Conservation (phyloP, 2,113 vertebrate species). For the Heterotilapia buettikoferi region DNA sequence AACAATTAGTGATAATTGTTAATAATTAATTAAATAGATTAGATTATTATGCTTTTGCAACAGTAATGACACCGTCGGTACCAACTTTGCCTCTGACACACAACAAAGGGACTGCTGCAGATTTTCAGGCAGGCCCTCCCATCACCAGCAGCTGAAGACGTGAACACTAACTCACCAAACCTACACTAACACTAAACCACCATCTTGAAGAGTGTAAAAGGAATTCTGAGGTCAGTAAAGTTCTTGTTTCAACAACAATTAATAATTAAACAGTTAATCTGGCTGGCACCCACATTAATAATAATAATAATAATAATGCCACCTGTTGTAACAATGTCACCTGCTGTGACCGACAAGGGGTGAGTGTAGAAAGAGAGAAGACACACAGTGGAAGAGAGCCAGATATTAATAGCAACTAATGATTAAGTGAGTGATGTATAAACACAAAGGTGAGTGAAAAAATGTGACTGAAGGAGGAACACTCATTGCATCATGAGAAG, state of each 20-base stretch:
- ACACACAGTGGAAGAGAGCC: neutral
- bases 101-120: neutral
- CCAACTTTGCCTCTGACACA: neutral
- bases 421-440: neutral
- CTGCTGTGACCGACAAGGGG: neutral
- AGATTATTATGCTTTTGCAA: neutral
- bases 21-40: neutral
- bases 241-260: neutral
- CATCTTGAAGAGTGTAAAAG: neutral
- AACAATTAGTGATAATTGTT: neutral
- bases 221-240: neutral
- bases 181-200: neutral
- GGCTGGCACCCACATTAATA: neutral
- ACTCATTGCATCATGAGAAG: too few relatives aligned
- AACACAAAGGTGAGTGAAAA: neutral
- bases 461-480: neutral
- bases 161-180: neutral
- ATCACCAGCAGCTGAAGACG: neutral
- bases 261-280: neutral
- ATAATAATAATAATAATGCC: too few relatives aligned
- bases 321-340: too few relatives aligned
- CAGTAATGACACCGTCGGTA: neutral
- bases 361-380: neutral
- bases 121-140: neutral
- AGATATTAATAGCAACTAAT: neutral